Evolutionary conservation across 1,140 invertebrate genomes (phyloP).

Genomic region (Drosophila ogumai): DNA sequence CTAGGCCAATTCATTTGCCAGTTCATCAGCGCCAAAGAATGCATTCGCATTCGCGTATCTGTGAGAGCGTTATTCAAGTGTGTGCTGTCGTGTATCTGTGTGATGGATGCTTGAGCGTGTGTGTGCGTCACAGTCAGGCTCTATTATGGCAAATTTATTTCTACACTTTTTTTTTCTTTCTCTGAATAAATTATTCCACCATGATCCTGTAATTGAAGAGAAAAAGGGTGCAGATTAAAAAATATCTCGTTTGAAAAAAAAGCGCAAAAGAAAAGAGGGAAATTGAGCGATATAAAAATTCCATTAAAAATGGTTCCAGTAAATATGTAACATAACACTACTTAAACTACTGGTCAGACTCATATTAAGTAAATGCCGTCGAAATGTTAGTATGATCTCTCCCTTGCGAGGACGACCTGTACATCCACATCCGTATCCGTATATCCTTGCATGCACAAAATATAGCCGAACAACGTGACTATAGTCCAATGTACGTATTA

Average conservation of each 20-base stretch:
- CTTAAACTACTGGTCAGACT: not conserved
- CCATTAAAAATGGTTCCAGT: no score
- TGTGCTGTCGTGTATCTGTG: conserved; percentile 8
- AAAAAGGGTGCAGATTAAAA: no score
- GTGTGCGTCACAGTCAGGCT: conserved; percentile 11
- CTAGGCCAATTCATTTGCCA: conserved; percentile 52
- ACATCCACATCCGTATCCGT: not conserved
- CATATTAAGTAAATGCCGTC: not conserved
- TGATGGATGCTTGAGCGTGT: conserved; percentile 13
- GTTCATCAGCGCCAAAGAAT: conserved; percentile 50
- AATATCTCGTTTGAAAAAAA: no score
- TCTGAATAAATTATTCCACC: no score
- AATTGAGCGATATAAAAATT: no score
- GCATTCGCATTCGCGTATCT: conserved; percentile 13
- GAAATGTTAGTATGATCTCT: not conserved
- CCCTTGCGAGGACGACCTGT: not conserved
- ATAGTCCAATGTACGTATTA: conserved; percentile 16
- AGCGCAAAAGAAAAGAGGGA: no score
- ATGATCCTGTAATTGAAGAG: no score
- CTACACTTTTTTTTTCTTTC: no score
- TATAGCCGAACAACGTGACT: conserved; percentile 78
- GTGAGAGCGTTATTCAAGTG: conserved; percentile 18
- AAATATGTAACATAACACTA: no score
- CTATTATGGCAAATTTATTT: not conserved
- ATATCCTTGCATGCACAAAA: conserved; percentile 50